Evolutionary conservation across 2,797 vertebrate species (phyloP).

Genomic region (Cephalopachus bancanus): DNA sequence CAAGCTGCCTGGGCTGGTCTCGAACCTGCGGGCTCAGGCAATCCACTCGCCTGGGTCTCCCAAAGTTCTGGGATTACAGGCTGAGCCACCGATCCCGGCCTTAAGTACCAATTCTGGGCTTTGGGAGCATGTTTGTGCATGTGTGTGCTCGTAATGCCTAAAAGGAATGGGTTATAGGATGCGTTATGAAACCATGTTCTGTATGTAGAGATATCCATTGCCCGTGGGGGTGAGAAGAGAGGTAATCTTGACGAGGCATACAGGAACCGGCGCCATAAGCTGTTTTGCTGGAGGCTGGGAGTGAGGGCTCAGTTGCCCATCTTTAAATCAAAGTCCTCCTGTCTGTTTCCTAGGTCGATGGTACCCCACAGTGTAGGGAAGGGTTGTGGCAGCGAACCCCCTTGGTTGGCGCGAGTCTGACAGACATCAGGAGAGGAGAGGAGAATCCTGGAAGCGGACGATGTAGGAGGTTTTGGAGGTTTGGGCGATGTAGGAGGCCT

Average conservation of each 20-base stretch:
- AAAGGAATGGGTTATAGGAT: too few relatives aligned
- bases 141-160: neutral
- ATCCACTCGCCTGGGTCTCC: too few relatives aligned
- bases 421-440: neutral
- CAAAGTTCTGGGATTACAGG: too few relatives aligned
- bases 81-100: too few relatives aligned
- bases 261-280: neutral
- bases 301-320: neutral
- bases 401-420: neutral
- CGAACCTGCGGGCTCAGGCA: too few relatives aligned
- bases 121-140: neutral
- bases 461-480: neutral
- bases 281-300: neutral
- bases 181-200: neutral
- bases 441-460: neutral
- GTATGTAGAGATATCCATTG: neutral
- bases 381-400: neutral
- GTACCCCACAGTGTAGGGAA: neutral
- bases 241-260: neutral
- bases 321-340: neutral
- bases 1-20: too few relatives aligned
- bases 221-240: neutral
- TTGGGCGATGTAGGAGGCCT: neutral
- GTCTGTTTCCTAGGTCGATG: neutral
- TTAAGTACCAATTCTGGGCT: too few relatives aligned